Evolutionary conservation across 2,797 vertebrate genomes (phyloP).

Genomic region (Prionace glauca): DNA sequence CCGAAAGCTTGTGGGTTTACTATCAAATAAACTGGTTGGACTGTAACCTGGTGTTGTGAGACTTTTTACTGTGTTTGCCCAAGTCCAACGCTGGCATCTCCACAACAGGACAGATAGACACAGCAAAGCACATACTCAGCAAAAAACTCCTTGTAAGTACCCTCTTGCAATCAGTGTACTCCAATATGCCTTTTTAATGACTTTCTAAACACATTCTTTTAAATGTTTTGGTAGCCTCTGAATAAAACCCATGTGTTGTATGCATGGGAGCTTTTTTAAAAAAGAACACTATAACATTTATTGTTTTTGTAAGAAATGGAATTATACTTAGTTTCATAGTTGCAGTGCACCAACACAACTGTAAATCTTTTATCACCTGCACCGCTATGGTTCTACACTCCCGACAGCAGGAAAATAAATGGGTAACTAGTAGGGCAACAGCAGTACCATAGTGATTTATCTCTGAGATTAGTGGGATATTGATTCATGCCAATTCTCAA

Average conservation of each 20-base stretch:
- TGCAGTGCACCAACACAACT: neutral
- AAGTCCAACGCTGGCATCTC: no score
- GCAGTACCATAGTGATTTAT: neutral
- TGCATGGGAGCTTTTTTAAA: neutral
- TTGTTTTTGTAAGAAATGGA: neutral
- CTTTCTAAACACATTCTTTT: neutral
- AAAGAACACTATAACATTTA: neutral
- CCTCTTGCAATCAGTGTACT: neutral
- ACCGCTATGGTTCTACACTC: neutral
- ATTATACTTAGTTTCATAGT: neutral
- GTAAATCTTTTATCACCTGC: neutral
- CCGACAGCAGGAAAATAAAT: neutral
- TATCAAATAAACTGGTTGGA: no score
- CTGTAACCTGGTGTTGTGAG: no score
- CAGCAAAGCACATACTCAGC: neutral
- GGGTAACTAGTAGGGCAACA: neutral
- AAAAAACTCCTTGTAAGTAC: neutral
- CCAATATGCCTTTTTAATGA: neutral
- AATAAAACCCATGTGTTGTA: neutral
- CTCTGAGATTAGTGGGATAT: neutral
- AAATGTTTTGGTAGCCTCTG: neutral
- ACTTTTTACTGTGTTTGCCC: no score
- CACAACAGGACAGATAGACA: neutral
- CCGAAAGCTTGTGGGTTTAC: no score
- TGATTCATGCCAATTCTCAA: neutral